A percentile compares a stretch with the other conserved stretches of the same genome.
phyloP scores from a whole-genome alignment of 1,140 invertebrate species.

The Thalassaphorura encarpata region DNA sequence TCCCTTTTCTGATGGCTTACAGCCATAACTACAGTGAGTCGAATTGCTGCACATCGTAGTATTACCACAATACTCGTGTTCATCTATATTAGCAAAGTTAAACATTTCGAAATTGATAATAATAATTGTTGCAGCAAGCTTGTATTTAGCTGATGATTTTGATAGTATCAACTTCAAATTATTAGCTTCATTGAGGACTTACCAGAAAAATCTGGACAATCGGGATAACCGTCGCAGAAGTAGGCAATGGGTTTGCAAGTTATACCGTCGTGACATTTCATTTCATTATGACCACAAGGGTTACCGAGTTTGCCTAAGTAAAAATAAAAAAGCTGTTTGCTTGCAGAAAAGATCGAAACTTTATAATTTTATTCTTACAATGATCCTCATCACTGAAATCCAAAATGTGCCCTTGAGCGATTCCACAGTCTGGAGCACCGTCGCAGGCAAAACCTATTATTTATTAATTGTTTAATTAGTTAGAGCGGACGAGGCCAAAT shows the following conservation, averaged over 20 bases:
- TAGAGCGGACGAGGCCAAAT: too few relatives aligned
- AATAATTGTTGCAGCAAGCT: too few relatives aligned
- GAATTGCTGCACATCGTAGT: conserved; percentile 44
- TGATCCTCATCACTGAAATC: conserved; percentile 29
- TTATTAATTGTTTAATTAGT: too few relatives aligned
- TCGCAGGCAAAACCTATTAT: conserved; percentile 25
- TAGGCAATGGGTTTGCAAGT: conserved; percentile 41
- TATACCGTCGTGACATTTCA: conserved; percentile 46
- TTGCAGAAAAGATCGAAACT: not conserved
- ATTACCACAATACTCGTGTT: conserved; percentile 44
- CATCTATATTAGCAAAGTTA: conserved; percentile 36
- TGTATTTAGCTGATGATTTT: too few relatives aligned
- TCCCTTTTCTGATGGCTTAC: conserved; percentile 53
- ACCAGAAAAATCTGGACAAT: conserved; percentile 37
- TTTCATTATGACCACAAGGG: conserved; percentile 49
- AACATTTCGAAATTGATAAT: not conserved
- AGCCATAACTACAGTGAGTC: conserved; percentile 52
- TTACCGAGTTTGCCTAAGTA: conserved; percentile 41
- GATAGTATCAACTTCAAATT: too few relatives aligned
- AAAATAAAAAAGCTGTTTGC: conserved; percentile 3
- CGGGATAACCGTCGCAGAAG: conserved; percentile 43
- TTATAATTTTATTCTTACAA: conserved; percentile 26
- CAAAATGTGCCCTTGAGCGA: conserved; percentile 5
- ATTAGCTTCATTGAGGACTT: too few relatives aligned
- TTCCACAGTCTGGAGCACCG: conserved; percentile 25